Evolutionary conservation across 2,888 invertebrate species (phyloP).

Genomic region (Fragum whitleyi): DNA sequence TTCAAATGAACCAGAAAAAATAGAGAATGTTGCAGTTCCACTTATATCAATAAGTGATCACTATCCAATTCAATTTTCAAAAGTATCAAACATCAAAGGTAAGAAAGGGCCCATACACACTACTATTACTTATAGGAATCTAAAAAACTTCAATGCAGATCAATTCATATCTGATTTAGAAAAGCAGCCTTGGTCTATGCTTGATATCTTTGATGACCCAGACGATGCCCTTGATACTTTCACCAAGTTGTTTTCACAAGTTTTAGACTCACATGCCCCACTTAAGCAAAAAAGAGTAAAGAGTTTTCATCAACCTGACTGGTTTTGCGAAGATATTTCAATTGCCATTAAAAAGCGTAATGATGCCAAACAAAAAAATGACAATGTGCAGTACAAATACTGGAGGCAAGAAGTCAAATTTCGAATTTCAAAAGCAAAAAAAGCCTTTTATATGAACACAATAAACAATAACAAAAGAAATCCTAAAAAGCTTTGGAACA

Average conservation of each 20-base stretch:
- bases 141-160: background rate
- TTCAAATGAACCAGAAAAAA: constrained; percentile 2
- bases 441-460: background rate
- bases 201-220: constrained; percentile 16
- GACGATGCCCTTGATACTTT: constrained; percentile 3
- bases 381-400: background rate
- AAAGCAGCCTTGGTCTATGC: constrained; percentile 13
- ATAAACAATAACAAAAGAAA: background rate
- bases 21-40: background rate
- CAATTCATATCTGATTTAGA: background rate
- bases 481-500: background rate
- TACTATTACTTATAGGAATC: background rate
- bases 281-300: background rate
- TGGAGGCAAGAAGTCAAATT: background rate
- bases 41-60: constrained; percentile 8
- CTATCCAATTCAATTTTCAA: background rate
- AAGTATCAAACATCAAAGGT: background rate
- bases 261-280: constrained; percentile 5
- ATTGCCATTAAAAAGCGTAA: background rate
- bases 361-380: background rate
- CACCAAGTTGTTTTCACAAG: background rate
- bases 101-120: background rate
- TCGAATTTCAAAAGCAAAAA: background rate
- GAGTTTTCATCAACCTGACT: background rate
- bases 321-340: background rate